A percentile compares a stretch with the other conserved stretches of the same genome.
Conservation (phyloP, 2,113 vertebrate genomes). For the Sula dactylatra region DNA sequence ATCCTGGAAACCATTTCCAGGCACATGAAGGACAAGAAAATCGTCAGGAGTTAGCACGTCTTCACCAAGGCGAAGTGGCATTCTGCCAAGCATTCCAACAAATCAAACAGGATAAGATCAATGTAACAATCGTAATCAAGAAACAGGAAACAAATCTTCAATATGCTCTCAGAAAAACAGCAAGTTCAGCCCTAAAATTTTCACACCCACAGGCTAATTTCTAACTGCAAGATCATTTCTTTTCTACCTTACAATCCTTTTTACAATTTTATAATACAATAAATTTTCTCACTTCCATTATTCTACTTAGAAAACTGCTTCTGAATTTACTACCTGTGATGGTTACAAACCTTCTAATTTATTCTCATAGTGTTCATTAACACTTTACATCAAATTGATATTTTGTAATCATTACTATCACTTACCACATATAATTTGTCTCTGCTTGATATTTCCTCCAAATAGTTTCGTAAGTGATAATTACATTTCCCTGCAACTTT, state of each 20-base stretch:
- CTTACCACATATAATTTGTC: neutral
- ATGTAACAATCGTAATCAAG: neutral
- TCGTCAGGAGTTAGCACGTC: neutral
- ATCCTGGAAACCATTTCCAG: neutral
- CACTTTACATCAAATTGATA: neutral
- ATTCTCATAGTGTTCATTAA: neutral
- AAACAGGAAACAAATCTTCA: neutral
- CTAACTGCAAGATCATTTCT: neutral
- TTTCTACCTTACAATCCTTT: neutral
- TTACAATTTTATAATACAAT: neutral
- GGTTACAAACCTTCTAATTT: neutral
- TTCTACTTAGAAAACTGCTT: neutral
- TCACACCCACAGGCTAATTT: neutral
- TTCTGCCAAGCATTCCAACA: neutral
- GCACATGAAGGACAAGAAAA: neutral
- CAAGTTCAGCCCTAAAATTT: neutral
- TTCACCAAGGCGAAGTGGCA: neutral
- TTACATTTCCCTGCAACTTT: neutral
- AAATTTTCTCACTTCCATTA: neutral
- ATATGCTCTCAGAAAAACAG: neutral
- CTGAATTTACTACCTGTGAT: neutral
- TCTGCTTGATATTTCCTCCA: neutral
- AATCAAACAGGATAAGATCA: neutral
- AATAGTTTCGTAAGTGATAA: neutral
- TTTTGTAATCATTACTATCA: neutral